Base-by-base conservation (phyloP, 2,888 invertebrate genomes). In the Drosophila flavopinicola region DNA sequence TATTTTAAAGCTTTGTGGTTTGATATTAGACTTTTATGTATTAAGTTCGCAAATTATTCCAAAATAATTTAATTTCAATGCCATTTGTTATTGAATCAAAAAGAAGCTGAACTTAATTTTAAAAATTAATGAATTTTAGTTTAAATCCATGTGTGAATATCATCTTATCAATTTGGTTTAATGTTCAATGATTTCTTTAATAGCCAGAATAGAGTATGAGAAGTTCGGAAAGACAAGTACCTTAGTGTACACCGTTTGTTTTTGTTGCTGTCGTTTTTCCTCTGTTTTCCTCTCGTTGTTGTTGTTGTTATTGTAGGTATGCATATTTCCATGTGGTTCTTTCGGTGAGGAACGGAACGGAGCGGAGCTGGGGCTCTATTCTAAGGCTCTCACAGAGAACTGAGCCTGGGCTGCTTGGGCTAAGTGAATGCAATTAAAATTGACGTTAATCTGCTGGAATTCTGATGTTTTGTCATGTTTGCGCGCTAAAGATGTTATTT, bases 401-500 rank as follows among this genome's bases (percentile, higher is more conserved):
- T 56, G 66, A 68, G 41, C 24, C 47, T 42, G 45, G 35, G 24
- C 49, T 61, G 66, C 64, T 65, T 66, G 17, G 69, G 74, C 72
- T 83, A 83, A 83, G 83, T 83, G 86, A 86, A 85, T 86, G 87
- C 87, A 86, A 84, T 84, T 84, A 86, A 84, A 84, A 87, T 82
- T 85, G 85, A 86, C 87, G 85, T 84, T 84, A 84, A 86, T 84
- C 87, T 86, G 83, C 77, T 86, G 87, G 78, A 85, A 82, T 84
- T 84, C 78, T 84, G 86, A 84, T 86, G 87, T 85, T 86, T 85
- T 85, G 83, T 84, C 84, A 84, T 86, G 84, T 84, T 84, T 85
- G 85, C 87, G 85, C 86, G 83, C 85, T 86, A 80, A 83, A 83
- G 82, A 84, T 86, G 83, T 84, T 84, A 86, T 84, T 86, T 83